phyloP scores from a whole-genome alignment of 2,888 invertebrate species.

The Epinotia nisella region DNA sequence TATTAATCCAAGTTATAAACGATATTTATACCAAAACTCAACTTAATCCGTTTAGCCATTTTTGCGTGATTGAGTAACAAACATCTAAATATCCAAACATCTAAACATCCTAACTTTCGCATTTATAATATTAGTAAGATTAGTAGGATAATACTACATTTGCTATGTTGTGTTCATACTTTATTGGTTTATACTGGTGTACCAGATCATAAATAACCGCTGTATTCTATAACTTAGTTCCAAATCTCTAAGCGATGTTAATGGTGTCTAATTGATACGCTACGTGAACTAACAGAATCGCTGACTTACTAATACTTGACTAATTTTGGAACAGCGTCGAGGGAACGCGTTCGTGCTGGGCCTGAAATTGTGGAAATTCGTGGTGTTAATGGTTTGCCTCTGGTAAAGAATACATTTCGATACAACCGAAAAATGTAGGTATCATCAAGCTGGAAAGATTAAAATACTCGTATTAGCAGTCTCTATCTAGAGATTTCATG shows the following conservation, averaged over 20 bases:
- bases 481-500: neutral
- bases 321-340: slow-evolving; percentile 33
- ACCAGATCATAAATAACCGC: neutral
- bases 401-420: neutral
- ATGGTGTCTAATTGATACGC: slow-evolving; percentile 35
- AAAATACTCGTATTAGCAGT: neutral
- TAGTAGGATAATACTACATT: neutral
- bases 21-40: no score
- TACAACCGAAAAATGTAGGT: neutral
- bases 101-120: no score
- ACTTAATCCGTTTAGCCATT: no score
- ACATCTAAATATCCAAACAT: no score
- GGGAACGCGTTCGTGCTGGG: slow-evolving; percentile 19
- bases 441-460: neutral
- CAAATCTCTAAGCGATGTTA: slow-evolving; percentile 16
- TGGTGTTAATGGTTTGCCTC: slow-evolving; percentile 9
- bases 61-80: no score
- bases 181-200: neutral
- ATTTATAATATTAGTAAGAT: no score
- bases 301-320: slow-evolving; percentile 36
- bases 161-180: neutral
- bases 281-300: slow-evolving; percentile 32
- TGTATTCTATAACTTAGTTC: slow-evolving; percentile 16
- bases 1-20: no score
- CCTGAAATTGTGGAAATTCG: slow-evolving; percentile 12